Percentiles rank a stretch among this genome's conserved stretches.
phyloP scores from a whole-genome alignment of 2,797 vertebrate genomes.

The Aulostomus chinensis region DNA sequence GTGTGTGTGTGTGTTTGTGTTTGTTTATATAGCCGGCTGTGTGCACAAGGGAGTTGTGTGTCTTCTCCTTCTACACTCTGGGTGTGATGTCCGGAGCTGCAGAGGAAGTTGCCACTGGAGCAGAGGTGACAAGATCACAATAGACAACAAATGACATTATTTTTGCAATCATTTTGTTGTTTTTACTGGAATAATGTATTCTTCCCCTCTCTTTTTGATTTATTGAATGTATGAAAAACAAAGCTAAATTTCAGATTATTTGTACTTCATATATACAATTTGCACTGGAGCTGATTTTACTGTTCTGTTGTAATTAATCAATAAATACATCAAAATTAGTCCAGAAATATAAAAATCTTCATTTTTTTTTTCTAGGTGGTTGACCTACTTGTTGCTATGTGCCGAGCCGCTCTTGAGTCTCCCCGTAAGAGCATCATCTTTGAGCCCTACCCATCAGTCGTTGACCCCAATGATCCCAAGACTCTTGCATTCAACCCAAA shows the following conservation, averaged over 20 bases:
- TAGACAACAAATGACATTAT: background rate
- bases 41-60: constrained; percentile 96
- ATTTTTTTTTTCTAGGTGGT: constrained; percentile 84
- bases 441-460: constrained; percentile 97
- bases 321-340: background rate
- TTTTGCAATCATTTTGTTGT: too few species aligned
- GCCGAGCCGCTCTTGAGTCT: constrained; percentile 96
- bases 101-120: constrained; percentile 97
- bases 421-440: constrained; percentile 99
- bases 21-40: constrained; percentile 88
- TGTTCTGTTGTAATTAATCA: background rate
- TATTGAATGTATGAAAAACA: too few species aligned
- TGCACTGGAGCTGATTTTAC: too few species aligned
- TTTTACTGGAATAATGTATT: too few species aligned
- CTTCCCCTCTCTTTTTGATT: too few species aligned
- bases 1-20: constrained; percentile 70
- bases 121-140: constrained; percentile 84
- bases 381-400: constrained; percentile 97
- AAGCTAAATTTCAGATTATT: too few species aligned
- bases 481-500: constrained; percentile 99
- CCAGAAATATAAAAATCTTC: constrained; percentile 4
- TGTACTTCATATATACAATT: too few species aligned
- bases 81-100: constrained; percentile 98
- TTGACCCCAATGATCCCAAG: constrained; percentile 98
- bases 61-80: constrained; percentile 98